These are phyloP conservation scores for Vulpes vulpes DNA, from an alignment of 2,113 vertebrate genomes.

Conservation along the genomic window DNA sequence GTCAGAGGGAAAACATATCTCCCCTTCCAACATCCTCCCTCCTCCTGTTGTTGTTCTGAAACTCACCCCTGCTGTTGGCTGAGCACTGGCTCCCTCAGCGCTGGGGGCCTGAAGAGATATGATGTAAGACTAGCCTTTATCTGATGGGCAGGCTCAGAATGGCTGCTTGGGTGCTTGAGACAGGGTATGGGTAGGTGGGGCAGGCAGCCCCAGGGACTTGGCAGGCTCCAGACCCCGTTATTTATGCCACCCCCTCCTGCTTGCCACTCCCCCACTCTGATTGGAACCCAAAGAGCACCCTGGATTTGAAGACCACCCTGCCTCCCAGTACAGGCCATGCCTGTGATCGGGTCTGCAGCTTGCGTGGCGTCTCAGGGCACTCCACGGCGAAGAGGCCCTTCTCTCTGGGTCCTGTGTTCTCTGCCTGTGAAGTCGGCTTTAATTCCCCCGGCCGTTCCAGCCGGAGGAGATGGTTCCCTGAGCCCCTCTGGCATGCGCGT, in stretches of 20 bases:
- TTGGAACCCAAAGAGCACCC: neutral
- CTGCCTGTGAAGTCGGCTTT: neutral
- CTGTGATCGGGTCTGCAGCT: neutral
- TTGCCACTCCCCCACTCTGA: neutral
- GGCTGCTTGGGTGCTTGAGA: constrained; percentile 63
- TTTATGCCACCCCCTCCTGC: neutral
- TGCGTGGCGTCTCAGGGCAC: neutral
- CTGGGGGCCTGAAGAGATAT: constrained; percentile 78
- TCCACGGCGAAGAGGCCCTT: neutral
- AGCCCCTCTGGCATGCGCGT: neutral
- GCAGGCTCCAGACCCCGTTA: neutral
- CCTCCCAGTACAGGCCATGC: neutral
- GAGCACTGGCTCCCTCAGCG: constrained; percentile 75
- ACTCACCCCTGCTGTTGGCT: constrained; percentile 81
- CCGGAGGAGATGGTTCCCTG: neutral
- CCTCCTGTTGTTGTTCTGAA: constrained; percentile 78
- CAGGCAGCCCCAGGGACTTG: constrained; percentile 20
- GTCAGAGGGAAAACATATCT: neutral
- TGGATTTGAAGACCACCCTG: neutral
- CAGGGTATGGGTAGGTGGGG: constrained; percentile 70
- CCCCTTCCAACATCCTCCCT: neutral
- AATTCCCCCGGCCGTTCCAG: neutral
- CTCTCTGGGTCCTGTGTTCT: too few relatives aligned
- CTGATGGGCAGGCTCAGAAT: constrained; percentile 78
- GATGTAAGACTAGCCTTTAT: constrained; percentile 85